A percentile compares a stretch with the other conserved stretches of the same genome.
phyloP scores from a whole-genome alignment of 2,113 vertebrate genomes.

The Tursiops truncatus region DNA sequence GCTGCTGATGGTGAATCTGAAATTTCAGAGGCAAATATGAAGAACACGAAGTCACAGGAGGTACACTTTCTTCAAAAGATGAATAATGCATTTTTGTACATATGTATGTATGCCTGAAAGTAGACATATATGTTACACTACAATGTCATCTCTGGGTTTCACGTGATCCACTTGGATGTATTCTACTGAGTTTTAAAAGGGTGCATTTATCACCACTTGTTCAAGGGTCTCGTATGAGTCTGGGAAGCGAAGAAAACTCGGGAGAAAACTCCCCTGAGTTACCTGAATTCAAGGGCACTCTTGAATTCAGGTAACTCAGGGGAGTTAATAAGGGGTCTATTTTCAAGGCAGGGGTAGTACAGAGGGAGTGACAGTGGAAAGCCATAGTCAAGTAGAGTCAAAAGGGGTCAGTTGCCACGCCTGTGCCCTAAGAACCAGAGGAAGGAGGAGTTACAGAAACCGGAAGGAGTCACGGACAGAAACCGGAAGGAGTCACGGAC shows the following conservation, averaged over 20 bases:
- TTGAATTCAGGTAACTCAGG: neutral
- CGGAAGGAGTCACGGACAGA: neutral
- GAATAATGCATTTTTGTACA: neutral
- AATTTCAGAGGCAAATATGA: conserved; percentile 3
- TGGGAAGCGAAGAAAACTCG: neutral
- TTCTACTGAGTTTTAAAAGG: neutral
- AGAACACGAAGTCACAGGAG: neutral
- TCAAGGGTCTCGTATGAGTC: neutral
- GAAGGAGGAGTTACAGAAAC: neutral
- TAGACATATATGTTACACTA: neutral
- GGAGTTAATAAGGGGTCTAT: neutral
- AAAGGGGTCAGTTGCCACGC: fast-evolving
- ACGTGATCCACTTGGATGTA: neutral
- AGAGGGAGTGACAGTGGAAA: neutral
- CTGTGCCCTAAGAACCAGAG: neutral
- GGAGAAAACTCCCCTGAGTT: no score
- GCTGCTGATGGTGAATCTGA: neutral
- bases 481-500: neutral
- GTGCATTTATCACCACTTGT: neutral
- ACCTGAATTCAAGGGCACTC: neutral
- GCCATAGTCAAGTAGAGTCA: neutral
- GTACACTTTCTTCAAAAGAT: neutral
- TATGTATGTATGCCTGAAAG: neutral
- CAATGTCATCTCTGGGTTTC: conserved; percentile 1
- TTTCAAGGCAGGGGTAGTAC: neutral